A percentile compares a stretch with the other conserved stretches of the same genome.
These are phyloP conservation scores for Gymnodraco acuticeps DNA, from an alignment of 2,797 vertebrate genomes.

Conservation along the genomic window DNA sequence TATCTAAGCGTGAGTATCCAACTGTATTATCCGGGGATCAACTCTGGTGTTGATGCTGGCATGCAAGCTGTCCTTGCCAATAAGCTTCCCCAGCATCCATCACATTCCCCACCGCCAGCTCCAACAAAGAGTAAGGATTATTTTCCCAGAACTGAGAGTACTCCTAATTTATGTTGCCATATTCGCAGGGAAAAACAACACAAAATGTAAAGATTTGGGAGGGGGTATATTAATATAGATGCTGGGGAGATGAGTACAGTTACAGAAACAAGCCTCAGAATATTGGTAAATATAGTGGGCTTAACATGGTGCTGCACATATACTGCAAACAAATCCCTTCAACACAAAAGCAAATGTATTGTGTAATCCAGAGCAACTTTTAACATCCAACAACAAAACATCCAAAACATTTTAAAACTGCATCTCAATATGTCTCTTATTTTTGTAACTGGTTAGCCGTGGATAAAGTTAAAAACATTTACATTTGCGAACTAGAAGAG, in stretches of 20 bases:
- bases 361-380: background rate
- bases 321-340: background rate
- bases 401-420: background rate
- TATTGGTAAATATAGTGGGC: background rate
- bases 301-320: background rate
- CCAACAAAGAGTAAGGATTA: constrained; percentile 64
- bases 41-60: constrained; percentile 63
- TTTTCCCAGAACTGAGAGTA: constrained; percentile 44
- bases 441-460: background rate
- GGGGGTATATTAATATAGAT: constrained; percentile 6
- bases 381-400: background rate
- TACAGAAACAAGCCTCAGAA: constrained; percentile 4
- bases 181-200: constrained; percentile 41
- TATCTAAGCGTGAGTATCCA: constrained; percentile 46
- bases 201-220: constrained; percentile 12
- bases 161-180: constrained; percentile 64
- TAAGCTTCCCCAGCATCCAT: constrained; percentile 59
- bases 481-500: background rate
- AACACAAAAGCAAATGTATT: background rate
- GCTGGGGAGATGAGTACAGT: constrained; percentile 8
- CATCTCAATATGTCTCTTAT: background rate
- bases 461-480: background rate
- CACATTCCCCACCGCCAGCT: constrained; percentile 47
- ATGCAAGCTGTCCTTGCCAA: constrained; percentile 64
- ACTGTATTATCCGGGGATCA: constrained; percentile 68